Evolutionary conservation across 2,888 invertebrate species (phyloP).

Genomic region (Phyto melanocephala): DNA sequence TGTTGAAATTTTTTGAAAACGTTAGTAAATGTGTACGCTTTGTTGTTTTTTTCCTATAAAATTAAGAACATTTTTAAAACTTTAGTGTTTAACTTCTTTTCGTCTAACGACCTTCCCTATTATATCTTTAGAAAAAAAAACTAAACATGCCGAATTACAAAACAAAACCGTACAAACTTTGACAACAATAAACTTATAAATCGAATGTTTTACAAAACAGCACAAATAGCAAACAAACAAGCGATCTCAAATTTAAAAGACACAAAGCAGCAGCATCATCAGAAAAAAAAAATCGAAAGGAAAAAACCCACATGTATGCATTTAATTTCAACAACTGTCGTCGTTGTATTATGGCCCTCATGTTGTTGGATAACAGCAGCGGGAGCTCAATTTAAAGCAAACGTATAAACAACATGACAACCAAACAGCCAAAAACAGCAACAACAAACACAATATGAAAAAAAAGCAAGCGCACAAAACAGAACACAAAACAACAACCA

Average conservation of each 20-base stretch:
- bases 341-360: conserved; percentile 51
- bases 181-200: conserved; percentile 59
- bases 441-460: conserved; percentile 15
- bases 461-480: conserved; percentile 25
- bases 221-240: conserved; percentile 38
- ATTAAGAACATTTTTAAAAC: too few species aligned
- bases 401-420: conserved; percentile 57
- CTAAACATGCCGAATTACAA: neutral
- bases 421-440: conserved; percentile 51
- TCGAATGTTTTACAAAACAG: conserved; percentile 55
- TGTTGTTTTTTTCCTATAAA: too few species aligned
- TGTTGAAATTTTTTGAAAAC: too few species aligned
- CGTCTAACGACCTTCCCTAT: too few species aligned
- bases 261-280: neutral
- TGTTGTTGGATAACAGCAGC: conserved; percentile 70
- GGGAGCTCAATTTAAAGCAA: conserved; percentile 72
- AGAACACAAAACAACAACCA: conserved; percentile 64
- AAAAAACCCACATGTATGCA: conserved; percentile 77
- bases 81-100: too few species aligned
- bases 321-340: conserved; percentile 77
- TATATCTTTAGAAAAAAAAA: neutral
- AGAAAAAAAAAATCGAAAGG: neutral
- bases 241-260: conserved; percentile 25
- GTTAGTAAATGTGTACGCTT: too few species aligned
- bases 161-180: conserved; percentile 20